Conservation (phyloP, 2,888 invertebrate species). For the Drosophila antonietae region DNA sequence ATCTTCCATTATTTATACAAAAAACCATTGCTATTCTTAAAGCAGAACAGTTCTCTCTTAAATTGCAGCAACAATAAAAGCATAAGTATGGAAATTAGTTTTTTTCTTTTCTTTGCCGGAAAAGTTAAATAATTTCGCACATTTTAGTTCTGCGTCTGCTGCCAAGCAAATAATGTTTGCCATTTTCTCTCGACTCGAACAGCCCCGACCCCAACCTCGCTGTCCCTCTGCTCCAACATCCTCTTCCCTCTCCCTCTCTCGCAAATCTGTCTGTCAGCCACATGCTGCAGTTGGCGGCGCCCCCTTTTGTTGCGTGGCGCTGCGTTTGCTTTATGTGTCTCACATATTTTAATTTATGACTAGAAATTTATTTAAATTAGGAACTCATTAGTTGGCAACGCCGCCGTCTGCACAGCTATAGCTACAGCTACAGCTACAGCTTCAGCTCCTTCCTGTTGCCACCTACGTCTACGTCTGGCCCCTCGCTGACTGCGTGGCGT, state of each 20-base stretch:
- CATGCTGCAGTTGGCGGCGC: conserved; percentile 28
- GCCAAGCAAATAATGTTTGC: conserved; percentile 22
- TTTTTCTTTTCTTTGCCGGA: not conserved
- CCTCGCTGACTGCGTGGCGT: conserved; percentile 3
- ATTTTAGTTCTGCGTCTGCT: conserved; percentile 31
- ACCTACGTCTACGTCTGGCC: conserved; percentile 4
- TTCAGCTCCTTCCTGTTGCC: not conserved
- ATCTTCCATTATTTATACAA: too few relatives aligned
- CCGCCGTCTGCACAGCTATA: conserved; percentile 21
- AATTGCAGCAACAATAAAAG: not conserved
- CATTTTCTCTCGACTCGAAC: not conserved
- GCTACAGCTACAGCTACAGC: not conserved
- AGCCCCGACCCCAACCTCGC: too few relatives aligned
- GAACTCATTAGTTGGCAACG: conserved; percentile 77
- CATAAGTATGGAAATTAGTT: conserved; percentile 11
- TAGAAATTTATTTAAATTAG: conserved; percentile 80
- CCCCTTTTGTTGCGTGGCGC: conserved; percentile 19
- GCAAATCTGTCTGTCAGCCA: conserved; percentile 22
- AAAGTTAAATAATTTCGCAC: conserved; percentile 41
- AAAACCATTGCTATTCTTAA: not conserved
- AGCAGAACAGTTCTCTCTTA: not conserved
- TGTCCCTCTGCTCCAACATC: too few relatives aligned
- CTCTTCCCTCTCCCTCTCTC: not conserved
- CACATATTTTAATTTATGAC: conserved; percentile 77
- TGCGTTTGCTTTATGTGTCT: conserved; percentile 62